phyloP scores from a whole-genome alignment of 2,888 invertebrate species.

The Platypus cylindrus region DNA sequence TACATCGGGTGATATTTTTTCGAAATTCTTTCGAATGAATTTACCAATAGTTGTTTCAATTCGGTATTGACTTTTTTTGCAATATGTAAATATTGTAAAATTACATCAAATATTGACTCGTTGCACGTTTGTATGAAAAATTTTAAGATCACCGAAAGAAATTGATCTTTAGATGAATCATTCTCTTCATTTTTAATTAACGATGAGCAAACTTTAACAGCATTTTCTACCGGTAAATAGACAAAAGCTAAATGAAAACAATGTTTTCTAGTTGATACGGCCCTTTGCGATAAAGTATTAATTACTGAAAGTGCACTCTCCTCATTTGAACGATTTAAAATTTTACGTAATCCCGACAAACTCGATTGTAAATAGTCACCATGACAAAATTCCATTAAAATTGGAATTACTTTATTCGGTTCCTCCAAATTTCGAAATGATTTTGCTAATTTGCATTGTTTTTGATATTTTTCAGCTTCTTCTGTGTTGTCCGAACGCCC shows the following conservation, averaged over 20 bases:
- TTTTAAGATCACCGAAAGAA: constrained; percentile 16
- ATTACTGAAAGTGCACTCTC: constrained; percentile 11
- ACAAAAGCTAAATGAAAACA: constrained; percentile 17
- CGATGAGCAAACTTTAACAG: constrained; percentile 7
- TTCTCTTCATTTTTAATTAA: constrained; percentile 9
- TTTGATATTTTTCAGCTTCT: not conserved
- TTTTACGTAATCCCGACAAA: constrained; percentile 15
- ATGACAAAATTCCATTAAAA: not conserved
- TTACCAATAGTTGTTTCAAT: constrained; percentile 10
- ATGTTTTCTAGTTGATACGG: constrained; percentile 20
- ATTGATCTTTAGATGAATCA: constrained; percentile 15
- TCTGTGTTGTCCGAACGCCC: not conserved
- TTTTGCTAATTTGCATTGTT: not conserved
- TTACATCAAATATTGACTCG: constrained; percentile 11
- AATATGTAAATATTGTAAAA: constrained; percentile 12
- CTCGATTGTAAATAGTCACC: constrained; percentile 5
- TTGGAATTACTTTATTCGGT: not conserved
- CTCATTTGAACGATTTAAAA: constrained; percentile 17
- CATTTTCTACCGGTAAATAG: constrained; percentile 11
- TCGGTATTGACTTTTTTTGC: constrained; percentile 17
- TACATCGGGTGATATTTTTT: constrained; percentile 11
- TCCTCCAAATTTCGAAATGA: not conserved
- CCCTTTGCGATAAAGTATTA: constrained; percentile 13
- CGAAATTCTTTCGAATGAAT: constrained; percentile 11
- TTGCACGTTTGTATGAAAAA: constrained; percentile 18